A percentile compares a stretch with the other conserved stretches of the same genome.
Conservation (phyloP, 2,113 vertebrate species). For the Tapirus terrestris region DNA sequence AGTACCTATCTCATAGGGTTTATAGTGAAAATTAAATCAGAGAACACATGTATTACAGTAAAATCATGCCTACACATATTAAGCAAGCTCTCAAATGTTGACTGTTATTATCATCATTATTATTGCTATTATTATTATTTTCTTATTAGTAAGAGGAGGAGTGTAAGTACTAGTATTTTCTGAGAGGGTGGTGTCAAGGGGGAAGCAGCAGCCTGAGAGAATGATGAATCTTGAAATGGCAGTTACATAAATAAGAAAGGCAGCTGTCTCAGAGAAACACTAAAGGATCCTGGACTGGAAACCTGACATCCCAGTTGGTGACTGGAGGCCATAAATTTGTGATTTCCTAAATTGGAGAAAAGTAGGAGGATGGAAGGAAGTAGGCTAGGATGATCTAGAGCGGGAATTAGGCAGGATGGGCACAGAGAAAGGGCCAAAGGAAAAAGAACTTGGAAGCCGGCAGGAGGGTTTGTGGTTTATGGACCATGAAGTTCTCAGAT, state of each 20-base stretch:
- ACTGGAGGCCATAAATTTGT: not conserved
- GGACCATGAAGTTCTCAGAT: not conserved
- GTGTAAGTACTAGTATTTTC: not conserved
- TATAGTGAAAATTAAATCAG: not conserved
- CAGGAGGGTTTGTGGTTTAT: no score
- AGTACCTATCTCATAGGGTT: not conserved
- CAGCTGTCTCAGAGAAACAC: not conserved
- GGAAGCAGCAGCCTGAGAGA: not conserved
- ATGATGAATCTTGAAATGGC: fast-evolving
- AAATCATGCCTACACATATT: not conserved
- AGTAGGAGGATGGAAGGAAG: not conserved
- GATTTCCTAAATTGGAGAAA: not conserved
- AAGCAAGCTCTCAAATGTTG: not conserved
- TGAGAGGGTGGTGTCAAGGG: not conserved
- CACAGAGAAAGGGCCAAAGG: not conserved
- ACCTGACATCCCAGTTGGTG: not conserved
- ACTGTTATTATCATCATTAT: not conserved
- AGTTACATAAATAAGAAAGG: not conserved
- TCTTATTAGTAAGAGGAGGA: not conserved
- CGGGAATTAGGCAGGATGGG: not conserved
- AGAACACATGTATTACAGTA: not conserved
- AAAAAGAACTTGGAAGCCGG: not conserved
- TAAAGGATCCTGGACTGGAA: not conserved
- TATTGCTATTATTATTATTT: not conserved
- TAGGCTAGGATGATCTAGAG: no score